Evolutionary conservation across 2,113 vertebrate genomes (phyloP), one percentile per base, ranked within the genome.

Genomic region (Rhegmatorhina hoffmannsi): DNA sequence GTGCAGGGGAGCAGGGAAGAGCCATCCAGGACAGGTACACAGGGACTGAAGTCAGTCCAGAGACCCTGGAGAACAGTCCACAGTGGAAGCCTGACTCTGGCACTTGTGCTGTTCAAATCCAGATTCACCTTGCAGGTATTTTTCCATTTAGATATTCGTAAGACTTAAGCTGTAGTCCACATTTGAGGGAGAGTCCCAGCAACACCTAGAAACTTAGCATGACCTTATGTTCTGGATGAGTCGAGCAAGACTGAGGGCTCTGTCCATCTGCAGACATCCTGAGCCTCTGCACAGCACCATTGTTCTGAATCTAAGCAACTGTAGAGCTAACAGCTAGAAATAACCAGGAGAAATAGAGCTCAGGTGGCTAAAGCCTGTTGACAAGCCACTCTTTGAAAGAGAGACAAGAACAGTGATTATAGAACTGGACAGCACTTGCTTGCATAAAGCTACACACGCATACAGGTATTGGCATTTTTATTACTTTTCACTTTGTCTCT

Each of bases 221-320:
- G 59, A 55, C 43, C 1, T 0, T 17, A 17, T n/a, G 8, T 50
- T 59, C n/a, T 43, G 29, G 4, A 46, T 38, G 17, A 84, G 8
- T 7, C 13, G 46, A 73, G 38, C 25, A 67, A 53, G 63, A 89
- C 20, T 6, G 17, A 69, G 24, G 36, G 31, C 17, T 92, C 1
- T 0, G 17, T 12, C 28, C 29, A 56, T 1, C 5, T 12, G 31
- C 47, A 82, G 44, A 19, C 11, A 55, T 18, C 44, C 49, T 28
- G 38, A 72, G 14, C 33, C 33, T 58, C 46, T 17, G 38, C 7
- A n/a, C 31, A 56, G 3, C 18, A 40, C 1, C 0, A 3, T 18
- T 91, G 29, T 8, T 87, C 44, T 36, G 44, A 64, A 16, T 28
- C 60, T 52, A 44, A 91, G n/a, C 47, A 79, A 10, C 20, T n/a